These are phyloP conservation scores for Megathymus violae DNA, from an alignment of 1,140 invertebrate species.

Conservation along the genomic window DNA sequence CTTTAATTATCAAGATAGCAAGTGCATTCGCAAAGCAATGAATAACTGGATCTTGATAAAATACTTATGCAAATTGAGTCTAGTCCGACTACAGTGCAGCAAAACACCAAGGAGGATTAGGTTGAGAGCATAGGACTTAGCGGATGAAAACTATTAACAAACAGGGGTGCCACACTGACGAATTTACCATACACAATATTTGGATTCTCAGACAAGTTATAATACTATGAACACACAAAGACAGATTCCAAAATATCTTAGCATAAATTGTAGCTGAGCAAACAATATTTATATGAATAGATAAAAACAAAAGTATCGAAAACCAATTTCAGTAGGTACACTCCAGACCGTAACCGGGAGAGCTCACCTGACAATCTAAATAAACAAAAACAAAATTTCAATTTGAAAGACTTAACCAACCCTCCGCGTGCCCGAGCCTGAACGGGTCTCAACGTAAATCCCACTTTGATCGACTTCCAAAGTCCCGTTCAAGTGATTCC, in stretches of 20 bases:
- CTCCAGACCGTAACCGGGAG: conserved; percentile 33
- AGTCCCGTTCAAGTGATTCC: conserved; percentile 60
- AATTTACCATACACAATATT: conserved; percentile 12
- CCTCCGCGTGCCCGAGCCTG: conserved; percentile 47
- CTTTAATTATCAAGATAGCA: conserved; percentile 64
- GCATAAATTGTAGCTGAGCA: conserved; percentile 10
- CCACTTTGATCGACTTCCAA: conserved; percentile 75
- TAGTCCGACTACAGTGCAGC: conserved; percentile 46
- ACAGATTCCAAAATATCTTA: conserved; percentile 19
- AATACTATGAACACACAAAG: conserved; percentile 15
- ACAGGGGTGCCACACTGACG: conserved; percentile 38
- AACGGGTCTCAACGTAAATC: conserved; percentile 67
- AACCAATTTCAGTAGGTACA: conserved; percentile 36
- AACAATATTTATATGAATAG: conserved; percentile 36
- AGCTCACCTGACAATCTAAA: conserved; percentile 61
- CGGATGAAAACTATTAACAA: conserved; percentile 40
- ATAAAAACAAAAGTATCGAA: conserved; percentile 36
- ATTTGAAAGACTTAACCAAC: conserved; percentile 64
- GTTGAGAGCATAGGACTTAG: conserved; percentile 50
- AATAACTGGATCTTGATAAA: conserved; percentile 61
- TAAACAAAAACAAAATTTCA: conserved; percentile 75
- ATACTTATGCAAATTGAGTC: conserved; percentile 69
- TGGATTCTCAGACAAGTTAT: conserved; percentile 6
- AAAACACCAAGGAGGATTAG: conserved; percentile 55
- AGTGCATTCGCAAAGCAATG: conserved; percentile 51